phyloP scores from a whole-genome alignment of 2,888 invertebrate genomes.

The Deilephila elpenor region DNA sequence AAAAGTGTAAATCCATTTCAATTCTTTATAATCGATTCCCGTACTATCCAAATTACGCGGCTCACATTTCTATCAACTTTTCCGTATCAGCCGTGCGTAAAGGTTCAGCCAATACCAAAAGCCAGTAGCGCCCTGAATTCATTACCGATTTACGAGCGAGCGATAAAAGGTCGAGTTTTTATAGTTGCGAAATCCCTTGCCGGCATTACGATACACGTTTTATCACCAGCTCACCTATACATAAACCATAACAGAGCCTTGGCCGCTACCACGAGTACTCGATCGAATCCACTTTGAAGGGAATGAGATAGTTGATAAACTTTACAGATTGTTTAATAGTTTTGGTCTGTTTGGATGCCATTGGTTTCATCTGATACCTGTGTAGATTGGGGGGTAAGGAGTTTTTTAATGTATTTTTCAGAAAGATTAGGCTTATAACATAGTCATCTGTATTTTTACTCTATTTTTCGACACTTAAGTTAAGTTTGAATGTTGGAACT shows the following conservation, averaged over 20 bases:
- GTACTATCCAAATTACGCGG: neutral
- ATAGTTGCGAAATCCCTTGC: slow-evolving; percentile 42
- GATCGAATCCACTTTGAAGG: neutral
- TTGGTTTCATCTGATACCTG: too few relatives aligned
- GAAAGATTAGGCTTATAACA: too few relatives aligned
- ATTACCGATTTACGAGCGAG: slow-evolving; percentile 30
- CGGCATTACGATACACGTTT: slow-evolving; percentile 54
- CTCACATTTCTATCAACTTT: neutral
- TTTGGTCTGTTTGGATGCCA: neutral
- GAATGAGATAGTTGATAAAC: neutral
- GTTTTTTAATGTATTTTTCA: too few relatives aligned
- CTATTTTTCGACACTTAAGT: too few relatives aligned
- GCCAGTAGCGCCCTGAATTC: slow-evolving; percentile 16
- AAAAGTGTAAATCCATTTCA: too few relatives aligned
- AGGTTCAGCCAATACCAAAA: neutral
- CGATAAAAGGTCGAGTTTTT: slow-evolving; percentile 46
- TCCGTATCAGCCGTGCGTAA: slow-evolving; percentile 5
- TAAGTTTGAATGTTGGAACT: too few relatives aligned
- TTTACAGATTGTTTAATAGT: slow-evolving; percentile 1
- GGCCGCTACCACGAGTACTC: slow-evolving; percentile 8
- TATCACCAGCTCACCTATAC: slow-evolving; percentile 57
- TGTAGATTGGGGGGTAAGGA: too few relatives aligned
- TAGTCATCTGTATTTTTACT: too few relatives aligned
- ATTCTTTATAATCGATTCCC: too few relatives aligned
- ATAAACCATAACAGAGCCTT: slow-evolving; percentile 27